phyloP scores from a whole-genome alignment of 2,888 invertebrate species.

The Eilema depressum region DNA sequence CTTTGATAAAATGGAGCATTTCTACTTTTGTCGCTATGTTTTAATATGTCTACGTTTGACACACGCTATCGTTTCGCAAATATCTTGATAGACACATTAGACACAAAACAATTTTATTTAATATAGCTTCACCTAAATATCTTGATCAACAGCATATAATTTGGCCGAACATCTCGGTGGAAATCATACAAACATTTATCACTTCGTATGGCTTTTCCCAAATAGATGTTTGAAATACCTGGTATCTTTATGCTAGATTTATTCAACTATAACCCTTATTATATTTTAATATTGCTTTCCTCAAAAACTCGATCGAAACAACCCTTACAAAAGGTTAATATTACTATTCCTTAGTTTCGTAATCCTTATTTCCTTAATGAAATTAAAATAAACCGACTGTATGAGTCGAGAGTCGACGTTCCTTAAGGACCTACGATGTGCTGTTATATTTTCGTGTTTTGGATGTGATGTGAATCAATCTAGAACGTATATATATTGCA shows the following conservation, averaged over 20 bases:
- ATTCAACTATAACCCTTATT: not conserved
- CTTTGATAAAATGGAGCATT: too few relatives aligned
- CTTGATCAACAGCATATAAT: too few relatives aligned
- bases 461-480: slow-evolving; percentile 21
- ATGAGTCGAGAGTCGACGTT: not conserved
- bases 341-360: not conserved
- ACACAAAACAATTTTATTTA: too few relatives aligned
- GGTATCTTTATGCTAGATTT: not conserved
- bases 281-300: not conserved
- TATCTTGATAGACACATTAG: too few relatives aligned
- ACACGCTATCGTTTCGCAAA: too few relatives aligned
- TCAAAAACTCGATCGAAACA: not conserved
- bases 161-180: too few relatives aligned
- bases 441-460: not conserved
- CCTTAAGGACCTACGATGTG: not conserved
- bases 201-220: not conserved
- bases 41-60: too few relatives aligned
- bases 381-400: not conserved
- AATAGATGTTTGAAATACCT: not conserved
- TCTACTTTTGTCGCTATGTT: too few relatives aligned
- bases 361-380: not conserved
- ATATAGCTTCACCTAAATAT: too few relatives aligned
- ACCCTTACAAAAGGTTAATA: not conserved
- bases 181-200: not conserved
- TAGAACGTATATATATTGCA: slow-evolving; percentile 41